Base-by-base conservation (phyloP, 2,797 vertebrate genomes). In the Sebastes minor region DNA sequence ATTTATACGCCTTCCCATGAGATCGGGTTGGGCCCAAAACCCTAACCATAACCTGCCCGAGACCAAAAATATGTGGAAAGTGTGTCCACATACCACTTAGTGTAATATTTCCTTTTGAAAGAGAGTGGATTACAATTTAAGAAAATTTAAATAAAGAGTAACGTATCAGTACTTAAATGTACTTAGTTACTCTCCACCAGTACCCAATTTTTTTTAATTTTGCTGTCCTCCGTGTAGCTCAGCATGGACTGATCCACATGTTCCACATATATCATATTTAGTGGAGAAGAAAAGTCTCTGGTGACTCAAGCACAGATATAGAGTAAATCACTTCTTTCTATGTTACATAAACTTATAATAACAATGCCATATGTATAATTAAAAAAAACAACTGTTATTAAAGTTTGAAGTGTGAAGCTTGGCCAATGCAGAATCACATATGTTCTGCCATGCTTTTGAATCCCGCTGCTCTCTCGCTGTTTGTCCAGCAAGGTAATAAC, bases 401-500 rank as follows among this genome's bases (percentile, higher is more conserved):
- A 85, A 88, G 55, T 81, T 56, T 59, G 68, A 78, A 71, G 23
- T 20, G 76, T 59, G 68, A 67, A 52, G 42, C 28, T 30, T 10
- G 42, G 53, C 70, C 38, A 57, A 27, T 60, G 76, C 77, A 38
- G 62, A 83, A 66, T 33, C 78, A 76, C 71, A 89, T 77, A 89
- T 81, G 76, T 74, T 49, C 49, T 33, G 66, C 42, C 22, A 6
- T 78, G 62, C 76, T 77, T 73, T 67, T 81, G 62, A 79, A 78
- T 84, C 77, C 82, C 71, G 14, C 56, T 55, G 79, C 72, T 72
- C 65, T 8, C 67, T 67, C 32, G 2, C 73, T 91, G 88, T 92
- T 88, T 90, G 90, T 82, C 85, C 86, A 71, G 82, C 25, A n/a
- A 87, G 84, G 73, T 85, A 84, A 90, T 90, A 91, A 93, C 77